phyloP scores from a whole-genome alignment of 2,888 invertebrate genomes.

The Amphipoea oculea region DNA sequence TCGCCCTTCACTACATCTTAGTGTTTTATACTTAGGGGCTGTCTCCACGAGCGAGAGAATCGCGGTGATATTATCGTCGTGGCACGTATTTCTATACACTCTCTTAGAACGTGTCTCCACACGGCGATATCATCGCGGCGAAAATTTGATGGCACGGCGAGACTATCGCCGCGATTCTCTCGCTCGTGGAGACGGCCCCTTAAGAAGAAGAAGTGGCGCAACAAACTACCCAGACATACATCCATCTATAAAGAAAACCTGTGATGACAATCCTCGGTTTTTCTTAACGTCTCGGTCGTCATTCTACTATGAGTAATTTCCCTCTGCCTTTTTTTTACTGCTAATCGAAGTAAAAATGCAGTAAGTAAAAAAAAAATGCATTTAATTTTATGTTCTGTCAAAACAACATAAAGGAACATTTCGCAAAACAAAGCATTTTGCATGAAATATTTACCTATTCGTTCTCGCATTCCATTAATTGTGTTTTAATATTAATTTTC shows the following conservation, averaged over 20 bases:
- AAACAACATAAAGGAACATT: not conserved
- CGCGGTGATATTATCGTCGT: too few species aligned
- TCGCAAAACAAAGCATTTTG: not conserved
- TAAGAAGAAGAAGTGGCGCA: too few species aligned
- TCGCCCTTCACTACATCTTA: not conserved
- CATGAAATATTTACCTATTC: not conserved
- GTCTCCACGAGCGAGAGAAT: too few species aligned
- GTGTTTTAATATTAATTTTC: conserved; percentile 20
- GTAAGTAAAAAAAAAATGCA: not conserved
- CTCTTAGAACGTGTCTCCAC: too few species aligned
- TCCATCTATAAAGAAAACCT: not conserved
- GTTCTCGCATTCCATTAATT: conserved; percentile 3
- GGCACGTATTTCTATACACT: too few species aligned
- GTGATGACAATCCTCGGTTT: not conserved
- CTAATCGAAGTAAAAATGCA: not conserved
- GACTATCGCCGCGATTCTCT: too few species aligned
- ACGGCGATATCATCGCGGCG: too few species aligned
- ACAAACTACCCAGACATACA: not conserved
- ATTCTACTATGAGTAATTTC: not conserved
- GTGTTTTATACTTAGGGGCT: too few species aligned
- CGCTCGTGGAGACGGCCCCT: too few species aligned
- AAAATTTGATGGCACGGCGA: too few species aligned
- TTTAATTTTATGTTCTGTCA: not conserved
- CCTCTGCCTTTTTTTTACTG: not conserved
- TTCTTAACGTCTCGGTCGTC: too few species aligned